A percentile compares a stretch with the other conserved stretches of the same genome.
Conservation (phyloP, 2,113 vertebrate species). For the Leucosticte australis region DNA sequence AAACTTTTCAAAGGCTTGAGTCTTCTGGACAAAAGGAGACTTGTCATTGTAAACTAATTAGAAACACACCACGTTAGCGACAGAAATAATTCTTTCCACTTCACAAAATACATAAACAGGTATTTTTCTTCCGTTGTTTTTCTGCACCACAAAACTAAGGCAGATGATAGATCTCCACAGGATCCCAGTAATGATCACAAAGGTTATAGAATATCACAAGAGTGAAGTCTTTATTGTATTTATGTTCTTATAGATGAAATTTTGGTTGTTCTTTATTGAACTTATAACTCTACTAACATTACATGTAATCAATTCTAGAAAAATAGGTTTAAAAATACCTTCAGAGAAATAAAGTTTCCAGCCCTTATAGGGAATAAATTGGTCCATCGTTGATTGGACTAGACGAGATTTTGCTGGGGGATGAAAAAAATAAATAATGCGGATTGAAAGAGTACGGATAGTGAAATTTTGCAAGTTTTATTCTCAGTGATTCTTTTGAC, state of each 20-base stretch:
- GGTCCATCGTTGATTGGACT: constrained; percentile 80
- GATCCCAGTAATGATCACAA: not conserved
- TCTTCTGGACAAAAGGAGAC: constrained; percentile 86
- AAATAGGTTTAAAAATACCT: constrained; percentile 69
- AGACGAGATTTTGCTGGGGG: constrained; percentile 44
- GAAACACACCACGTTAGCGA: constrained; percentile 11
- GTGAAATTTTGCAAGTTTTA: rapidly evolving
- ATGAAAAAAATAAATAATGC: not conserved
- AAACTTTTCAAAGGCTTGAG: constrained; percentile 91
- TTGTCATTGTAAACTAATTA: constrained; percentile 83
- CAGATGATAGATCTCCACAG: not conserved
- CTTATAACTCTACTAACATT: not conserved
- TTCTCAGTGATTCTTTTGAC: not conserved
- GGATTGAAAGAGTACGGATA: rapidly evolving
- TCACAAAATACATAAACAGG: not conserved
- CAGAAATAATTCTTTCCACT: not conserved
- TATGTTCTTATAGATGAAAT: not conserved
- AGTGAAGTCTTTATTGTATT: not conserved
- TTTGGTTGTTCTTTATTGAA: not conserved
- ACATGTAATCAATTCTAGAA: not conserved
- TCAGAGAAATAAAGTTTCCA: constrained; percentile 96
- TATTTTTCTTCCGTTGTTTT: not conserved
- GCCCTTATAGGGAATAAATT: constrained; percentile 86
- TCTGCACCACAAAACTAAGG: not conserved
- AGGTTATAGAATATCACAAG: not conserved